Evolutionary conservation across 2,888 invertebrate species (phyloP), one percentile per base, ranked within the genome.

Genomic region (Crioceris asparagi): DNA sequence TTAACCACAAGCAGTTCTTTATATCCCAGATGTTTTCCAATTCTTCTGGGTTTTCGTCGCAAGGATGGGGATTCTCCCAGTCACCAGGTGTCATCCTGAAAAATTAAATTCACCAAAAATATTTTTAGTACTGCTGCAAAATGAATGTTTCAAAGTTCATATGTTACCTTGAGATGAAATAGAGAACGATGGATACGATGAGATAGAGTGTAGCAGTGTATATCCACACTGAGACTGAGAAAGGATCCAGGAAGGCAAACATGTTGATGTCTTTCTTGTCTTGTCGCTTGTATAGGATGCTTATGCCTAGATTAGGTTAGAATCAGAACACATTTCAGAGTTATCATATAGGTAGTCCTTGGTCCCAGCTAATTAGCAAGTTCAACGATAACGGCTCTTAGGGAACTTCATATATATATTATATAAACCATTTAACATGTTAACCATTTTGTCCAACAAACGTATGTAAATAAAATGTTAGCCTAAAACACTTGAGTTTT

Each of bases 51-150:
- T 85, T 83, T 43, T 79, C 76, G 56, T 87, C 82, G 59, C 90
- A 90, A 0, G 91, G 92, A 64, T 93, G 90, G 1, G 92, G 87
- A 64, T 90, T 92, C 58, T 85, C 83, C 90, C 91, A 92, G 64
- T 96, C 96, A 46, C 81, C 82, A 3, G 92, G 88, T 29, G 87
- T 83, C 54, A 86, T 72, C 64, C 88, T 87, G 61, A 25, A 64
- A 60, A 31, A 12, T 31, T 16, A 10, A 26, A 19, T 34, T 3
- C 11, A 8, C 17, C 5, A 4, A 16, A 5, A 30, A 11, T 14
- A 30, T 14, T n/a, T n/a, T n/a, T n/a, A n/a, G n/a, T n/a, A n/a
- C n/a, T n/a, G n/a, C 14, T 14, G 17, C 32, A 17, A 15, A 2
- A 4, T 7, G 2, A 10, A 10, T 17, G 16, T 12, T 19, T n/a